Percentiles rank a stretch among this genome's conserved stretches.
Conservation (phyloP, 2,888 invertebrate genomes). For the Metallyticus violacea region DNA sequence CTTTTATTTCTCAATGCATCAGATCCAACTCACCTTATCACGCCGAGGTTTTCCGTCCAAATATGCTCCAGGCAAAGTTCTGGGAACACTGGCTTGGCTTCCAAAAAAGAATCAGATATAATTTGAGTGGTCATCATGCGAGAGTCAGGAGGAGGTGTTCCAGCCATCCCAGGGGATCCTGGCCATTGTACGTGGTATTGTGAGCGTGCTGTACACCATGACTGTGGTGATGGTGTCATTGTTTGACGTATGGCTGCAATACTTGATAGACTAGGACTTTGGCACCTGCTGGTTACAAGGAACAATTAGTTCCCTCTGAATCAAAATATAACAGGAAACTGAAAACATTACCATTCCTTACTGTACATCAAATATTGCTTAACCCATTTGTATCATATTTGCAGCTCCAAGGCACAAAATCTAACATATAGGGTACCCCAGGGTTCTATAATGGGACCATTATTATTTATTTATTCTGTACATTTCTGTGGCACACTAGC, state of each 20-base stretch:
- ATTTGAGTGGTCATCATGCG: slow-evolving; percentile 25
- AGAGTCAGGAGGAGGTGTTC: slow-evolving; percentile 22
- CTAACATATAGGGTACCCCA: no score
- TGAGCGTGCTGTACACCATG: background rate
- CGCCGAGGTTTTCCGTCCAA: slow-evolving; percentile 72
- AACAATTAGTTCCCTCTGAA: background rate
- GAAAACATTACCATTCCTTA: background rate
- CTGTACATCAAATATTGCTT: no score
- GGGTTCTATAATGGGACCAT: no score
- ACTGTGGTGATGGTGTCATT: slow-evolving; percentile 3
- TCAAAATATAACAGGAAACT: background rate
- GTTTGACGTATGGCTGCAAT: background rate
- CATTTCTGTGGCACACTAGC: no score
- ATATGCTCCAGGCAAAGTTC: slow-evolving; percentile 85
- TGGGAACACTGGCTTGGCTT: slow-evolving; percentile 72
- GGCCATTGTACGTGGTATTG: background rate
- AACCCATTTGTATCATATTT: no score
- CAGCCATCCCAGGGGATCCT: background rate
- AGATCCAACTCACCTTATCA: slow-evolving; percentile 42
- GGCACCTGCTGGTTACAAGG: slow-evolving; percentile 52
- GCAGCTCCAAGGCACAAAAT: no score
- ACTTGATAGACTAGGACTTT: slow-evolving; percentile 46
- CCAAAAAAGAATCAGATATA: slow-evolving; percentile 41
- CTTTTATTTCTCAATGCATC: no score
- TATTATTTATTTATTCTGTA: no score